phyloP scores from a whole-genome alignment of 2,888 invertebrate genomes.

The Campoplex nolae region DNA sequence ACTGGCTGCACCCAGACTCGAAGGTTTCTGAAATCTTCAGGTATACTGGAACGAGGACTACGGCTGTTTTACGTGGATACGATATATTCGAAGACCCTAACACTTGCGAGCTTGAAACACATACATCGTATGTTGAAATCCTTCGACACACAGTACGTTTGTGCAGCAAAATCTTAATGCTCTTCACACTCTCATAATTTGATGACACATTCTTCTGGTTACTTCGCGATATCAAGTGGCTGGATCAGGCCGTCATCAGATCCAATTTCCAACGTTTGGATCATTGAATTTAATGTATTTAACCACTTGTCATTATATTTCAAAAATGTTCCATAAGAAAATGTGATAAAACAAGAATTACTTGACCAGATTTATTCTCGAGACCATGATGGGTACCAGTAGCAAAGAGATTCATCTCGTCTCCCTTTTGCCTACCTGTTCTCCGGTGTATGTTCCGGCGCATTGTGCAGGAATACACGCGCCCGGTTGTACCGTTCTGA shows the following conservation, averaged over 20 bases:
- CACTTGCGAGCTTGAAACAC: background rate
- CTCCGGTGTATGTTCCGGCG: constrained; percentile 43
- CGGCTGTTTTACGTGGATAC: constrained; percentile 15
- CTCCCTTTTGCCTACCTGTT: constrained; percentile 61
- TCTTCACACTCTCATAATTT: constrained; percentile 13
- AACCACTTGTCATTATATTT: background rate
- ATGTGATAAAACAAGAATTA: background rate
- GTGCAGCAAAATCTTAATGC: background rate
- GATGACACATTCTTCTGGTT: background rate
- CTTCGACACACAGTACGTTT: background rate
- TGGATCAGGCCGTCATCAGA: background rate
- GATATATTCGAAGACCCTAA: constrained; percentile 7
- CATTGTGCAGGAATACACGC: constrained; percentile 59
- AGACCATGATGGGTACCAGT: background rate
- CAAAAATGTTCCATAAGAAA: background rate
- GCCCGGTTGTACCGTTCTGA: constrained; percentile 75
- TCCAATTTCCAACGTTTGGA: background rate
- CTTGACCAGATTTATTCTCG: background rate
- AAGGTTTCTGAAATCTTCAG: constrained; percentile 57
- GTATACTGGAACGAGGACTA: constrained; percentile 35
- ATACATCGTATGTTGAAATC: constrained; percentile 38
- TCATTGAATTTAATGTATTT: too few species aligned
- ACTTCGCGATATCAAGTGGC: background rate
- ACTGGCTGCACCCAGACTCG: constrained; percentile 65
- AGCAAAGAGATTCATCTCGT: constrained; percentile 41